phyloP scores from a whole-genome alignment of 2,888 invertebrate species.

The Drosophila paramelanica region DNA sequence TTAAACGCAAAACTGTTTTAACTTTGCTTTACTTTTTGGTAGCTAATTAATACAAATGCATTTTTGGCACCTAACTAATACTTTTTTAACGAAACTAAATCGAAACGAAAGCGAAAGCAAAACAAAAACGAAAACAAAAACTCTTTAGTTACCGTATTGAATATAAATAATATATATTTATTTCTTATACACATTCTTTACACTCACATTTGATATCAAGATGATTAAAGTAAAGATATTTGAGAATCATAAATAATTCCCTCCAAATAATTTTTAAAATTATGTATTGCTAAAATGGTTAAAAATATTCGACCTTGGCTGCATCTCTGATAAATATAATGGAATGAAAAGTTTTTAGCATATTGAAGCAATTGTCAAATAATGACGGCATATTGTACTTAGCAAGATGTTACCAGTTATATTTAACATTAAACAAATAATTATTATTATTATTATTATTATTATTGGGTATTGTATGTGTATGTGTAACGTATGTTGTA shows the following conservation, averaged over 20 bases:
- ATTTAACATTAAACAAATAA: constrained; percentile 65
- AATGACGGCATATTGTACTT: constrained; percentile 62
- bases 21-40: constrained; percentile 46
- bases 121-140: constrained; percentile 12
- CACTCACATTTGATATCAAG: constrained; percentile 56
- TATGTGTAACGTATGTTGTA: constrained; percentile 77
- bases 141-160: constrained; percentile 19
- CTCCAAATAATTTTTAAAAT: constrained; percentile 84
- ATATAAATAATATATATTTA: constrained; percentile 28
- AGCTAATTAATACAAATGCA: background rate
- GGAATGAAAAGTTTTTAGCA: constrained; percentile 54
- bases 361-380: constrained; percentile 45
- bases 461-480: constrained; percentile 78
- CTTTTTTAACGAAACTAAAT: constrained; percentile 46
- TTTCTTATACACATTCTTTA: constrained; percentile 59
- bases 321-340: constrained; percentile 69
- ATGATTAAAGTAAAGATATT: constrained; percentile 65
- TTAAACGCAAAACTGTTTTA: constrained; percentile 50
- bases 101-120: constrained; percentile 10
- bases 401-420: constrained; percentile 76
- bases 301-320: constrained; percentile 52
- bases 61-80: constrained; percentile 52
- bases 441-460: constrained; percentile 78
- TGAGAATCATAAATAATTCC: constrained; percentile 83
- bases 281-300: constrained; percentile 71